phyloP scores from a whole-genome alignment of 2,888 invertebrate genomes.

The Cephus spinipes region DNA sequence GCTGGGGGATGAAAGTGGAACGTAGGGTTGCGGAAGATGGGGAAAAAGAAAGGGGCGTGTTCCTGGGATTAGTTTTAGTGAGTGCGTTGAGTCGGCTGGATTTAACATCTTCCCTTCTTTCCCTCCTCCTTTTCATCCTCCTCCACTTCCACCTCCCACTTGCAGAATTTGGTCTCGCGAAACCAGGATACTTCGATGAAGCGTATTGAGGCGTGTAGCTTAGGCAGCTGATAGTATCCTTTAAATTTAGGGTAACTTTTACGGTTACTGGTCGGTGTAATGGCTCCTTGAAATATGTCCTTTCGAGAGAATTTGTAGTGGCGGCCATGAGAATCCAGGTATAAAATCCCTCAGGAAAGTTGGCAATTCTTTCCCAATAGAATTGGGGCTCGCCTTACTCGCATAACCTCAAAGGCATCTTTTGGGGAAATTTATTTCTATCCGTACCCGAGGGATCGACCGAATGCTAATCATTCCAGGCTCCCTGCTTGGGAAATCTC shows the following conservation, averaged over 20 bases:
- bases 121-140: background rate
- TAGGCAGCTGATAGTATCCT: background rate
- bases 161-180: background rate
- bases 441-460: background rate
- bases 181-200: background rate
- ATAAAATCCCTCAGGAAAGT: background rate
- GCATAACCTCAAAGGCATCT: background rate
- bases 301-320: background rate
- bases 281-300: background rate
- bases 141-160: background rate
- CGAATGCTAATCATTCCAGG: background rate
- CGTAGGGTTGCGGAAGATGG: background rate
- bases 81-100: background rate
- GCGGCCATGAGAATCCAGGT: background rate
- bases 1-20: conserved; percentile 14
- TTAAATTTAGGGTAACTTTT: background rate
- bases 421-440: background rate
- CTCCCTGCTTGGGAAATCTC: background rate
- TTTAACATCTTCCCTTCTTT: background rate
- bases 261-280: background rate
- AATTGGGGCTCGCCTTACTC: background rate
- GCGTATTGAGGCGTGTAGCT: background rate
- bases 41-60: background rate
- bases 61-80: background rate
- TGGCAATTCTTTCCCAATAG: background rate